These are phyloP conservation scores for Molothrus aeneus DNA, from an alignment of 2,797 vertebrate genomes.

Conservation along the genomic window DNA sequence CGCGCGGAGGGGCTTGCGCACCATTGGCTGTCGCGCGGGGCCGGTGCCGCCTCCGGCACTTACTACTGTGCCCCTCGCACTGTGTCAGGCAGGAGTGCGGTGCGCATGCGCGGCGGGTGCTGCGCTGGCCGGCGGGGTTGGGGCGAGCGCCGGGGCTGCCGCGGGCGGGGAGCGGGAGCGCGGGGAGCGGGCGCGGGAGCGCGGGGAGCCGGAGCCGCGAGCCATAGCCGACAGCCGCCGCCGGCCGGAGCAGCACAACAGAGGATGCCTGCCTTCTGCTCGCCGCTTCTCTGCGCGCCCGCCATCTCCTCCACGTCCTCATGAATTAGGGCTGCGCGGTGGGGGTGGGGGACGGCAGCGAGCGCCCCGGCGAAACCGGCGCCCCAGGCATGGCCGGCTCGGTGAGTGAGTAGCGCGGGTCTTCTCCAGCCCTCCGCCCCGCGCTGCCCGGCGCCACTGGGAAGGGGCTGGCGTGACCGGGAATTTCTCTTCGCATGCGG, in stretches of 20 bases:
- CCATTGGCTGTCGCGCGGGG: slow-evolving; percentile 55
- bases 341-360: slow-evolving; percentile 70
- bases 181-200: not conserved
- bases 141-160: not conserved
- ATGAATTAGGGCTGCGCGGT: slow-evolving; percentile 84
- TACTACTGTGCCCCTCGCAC: slow-evolving; percentile 49
- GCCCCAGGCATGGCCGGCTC: slow-evolving; percentile 92
- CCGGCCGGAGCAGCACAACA: slow-evolving; percentile 15
- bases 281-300: slow-evolving; percentile 72
- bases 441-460: slow-evolving; percentile 2
- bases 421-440: not conserved
- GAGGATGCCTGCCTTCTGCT: slow-evolving; percentile 85
- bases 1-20: accelerated
- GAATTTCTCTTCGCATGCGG: not conserved
- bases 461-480: slow-evolving; percentile 35
- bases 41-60: not conserved
- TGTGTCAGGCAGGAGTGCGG: slow-evolving; percentile 54
- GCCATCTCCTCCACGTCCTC: slow-evolving; percentile 77
- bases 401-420: slow-evolving; percentile 79
- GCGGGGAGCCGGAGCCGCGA: not conserved
- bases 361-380: slow-evolving; percentile 68
- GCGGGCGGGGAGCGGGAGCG: not conserved
- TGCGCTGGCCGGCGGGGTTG: slow-evolving; percentile 75
- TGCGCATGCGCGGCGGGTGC: slow-evolving; percentile 83
- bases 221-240: not conserved